Evolutionary conservation across 2,888 invertebrate genomes (phyloP).

Genomic region (Ditula angustiorana): DNA sequence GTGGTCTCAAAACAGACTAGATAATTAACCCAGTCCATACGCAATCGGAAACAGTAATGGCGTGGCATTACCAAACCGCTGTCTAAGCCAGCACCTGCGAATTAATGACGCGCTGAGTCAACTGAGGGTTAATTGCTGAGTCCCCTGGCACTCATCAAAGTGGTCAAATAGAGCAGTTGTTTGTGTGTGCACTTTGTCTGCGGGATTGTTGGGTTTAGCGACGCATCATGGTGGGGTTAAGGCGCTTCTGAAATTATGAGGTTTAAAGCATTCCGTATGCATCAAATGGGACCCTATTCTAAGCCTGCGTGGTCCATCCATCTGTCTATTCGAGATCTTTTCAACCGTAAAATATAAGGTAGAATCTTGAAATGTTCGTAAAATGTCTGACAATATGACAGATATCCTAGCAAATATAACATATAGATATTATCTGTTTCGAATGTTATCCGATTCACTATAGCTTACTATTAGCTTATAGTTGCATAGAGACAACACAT

Average conservation of each 20-base stretch:
- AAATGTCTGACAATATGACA: too few species aligned
- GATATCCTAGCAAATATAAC: too few species aligned
- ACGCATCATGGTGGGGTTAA: neutral
- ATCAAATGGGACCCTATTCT: too few species aligned
- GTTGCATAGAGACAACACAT: too few species aligned
- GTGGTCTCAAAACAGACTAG: conserved; percentile 37
- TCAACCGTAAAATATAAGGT: too few species aligned
- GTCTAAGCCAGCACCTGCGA: conserved; percentile 61
- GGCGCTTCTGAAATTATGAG: neutral
- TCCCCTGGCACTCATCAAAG: conserved; percentile 62
- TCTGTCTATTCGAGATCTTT: too few species aligned
- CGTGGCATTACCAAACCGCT: conserved; percentile 56
- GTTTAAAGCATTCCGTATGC: too few species aligned
- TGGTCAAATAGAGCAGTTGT: conserved; percentile 49
- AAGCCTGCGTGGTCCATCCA: too few species aligned
- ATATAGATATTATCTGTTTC: too few species aligned
- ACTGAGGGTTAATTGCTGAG: conserved; percentile 60
- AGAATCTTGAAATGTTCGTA: too few species aligned
- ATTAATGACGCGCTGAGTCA: conserved; percentile 73
- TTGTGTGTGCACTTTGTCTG: conserved; percentile 30
- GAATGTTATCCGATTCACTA: too few species aligned
- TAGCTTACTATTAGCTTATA: too few species aligned
- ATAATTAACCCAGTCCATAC: conserved; percentile 34
- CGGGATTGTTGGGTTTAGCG: conserved; percentile 26
- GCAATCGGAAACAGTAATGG: conserved; percentile 39